Percentiles rank a stretch among this genome's conserved stretches.
Evolutionary conservation across 2,113 vertebrate genomes (phyloP).

Genomic region (Dryoscopus gambensis): DNA sequence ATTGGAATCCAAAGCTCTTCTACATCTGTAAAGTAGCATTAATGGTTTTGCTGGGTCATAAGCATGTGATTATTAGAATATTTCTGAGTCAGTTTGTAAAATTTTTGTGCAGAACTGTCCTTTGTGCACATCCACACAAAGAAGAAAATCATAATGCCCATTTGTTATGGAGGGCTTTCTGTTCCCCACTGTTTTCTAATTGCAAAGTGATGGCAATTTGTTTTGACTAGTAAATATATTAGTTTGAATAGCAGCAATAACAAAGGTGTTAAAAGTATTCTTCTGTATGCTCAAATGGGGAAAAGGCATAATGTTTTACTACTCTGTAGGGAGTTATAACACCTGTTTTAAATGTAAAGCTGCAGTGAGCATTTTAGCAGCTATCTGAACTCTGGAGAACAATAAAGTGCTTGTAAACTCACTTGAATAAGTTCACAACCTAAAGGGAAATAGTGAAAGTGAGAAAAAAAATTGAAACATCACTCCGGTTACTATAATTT

Average conservation of each 20-base stretch:
- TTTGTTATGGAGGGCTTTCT: background rate
- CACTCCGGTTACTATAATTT: background rate
- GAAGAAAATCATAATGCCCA: background rate
- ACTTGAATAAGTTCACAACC: constrained; percentile 37
- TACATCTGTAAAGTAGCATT: background rate
- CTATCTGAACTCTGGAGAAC: constrained; percentile 40
- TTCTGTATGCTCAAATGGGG: background rate
- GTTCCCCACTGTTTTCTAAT: background rate
- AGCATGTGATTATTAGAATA: background rate
- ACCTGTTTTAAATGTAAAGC: constrained; percentile 37
- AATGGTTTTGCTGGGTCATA: background rate
- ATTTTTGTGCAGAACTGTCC: background rate
- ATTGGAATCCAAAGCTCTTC: background rate
- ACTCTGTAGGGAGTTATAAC: background rate
- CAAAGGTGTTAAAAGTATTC: constrained; percentile 17
- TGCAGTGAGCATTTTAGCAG: background rate
- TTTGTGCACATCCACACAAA: background rate
- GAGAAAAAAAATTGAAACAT: background rate
- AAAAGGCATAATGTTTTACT: constrained; percentile 15
- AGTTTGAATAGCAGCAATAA: background rate
- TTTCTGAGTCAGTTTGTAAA: background rate
- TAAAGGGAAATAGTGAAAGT: background rate
- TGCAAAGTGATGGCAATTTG: background rate
- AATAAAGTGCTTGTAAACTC: constrained; percentile 37
- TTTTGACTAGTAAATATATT: background rate